Percentiles rank a stretch among this genome's conserved stretches.
phyloP scores from a whole-genome alignment of 1,140 invertebrate species.

The Plectus sambesii region DNA sequence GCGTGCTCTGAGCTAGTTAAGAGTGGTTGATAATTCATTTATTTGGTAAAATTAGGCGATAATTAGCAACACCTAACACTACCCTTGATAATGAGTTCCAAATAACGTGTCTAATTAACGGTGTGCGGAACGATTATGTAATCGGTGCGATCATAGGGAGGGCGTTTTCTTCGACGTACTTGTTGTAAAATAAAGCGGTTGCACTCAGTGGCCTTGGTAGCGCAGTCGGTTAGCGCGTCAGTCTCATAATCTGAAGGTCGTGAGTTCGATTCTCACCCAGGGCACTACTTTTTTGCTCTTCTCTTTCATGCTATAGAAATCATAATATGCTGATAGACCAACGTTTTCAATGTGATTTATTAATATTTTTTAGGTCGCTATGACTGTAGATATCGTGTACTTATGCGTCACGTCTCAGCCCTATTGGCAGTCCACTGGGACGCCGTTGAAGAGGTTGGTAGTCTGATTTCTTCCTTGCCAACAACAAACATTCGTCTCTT shows the following conservation, averaged over 20 bases:
- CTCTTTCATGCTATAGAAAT: no score
- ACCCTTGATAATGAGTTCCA: no score
- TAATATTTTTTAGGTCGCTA: constrained; percentile 45
- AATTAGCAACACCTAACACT: no score
- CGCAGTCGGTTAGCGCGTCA: constrained; percentile 21
- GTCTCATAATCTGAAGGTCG: constrained; percentile 15
- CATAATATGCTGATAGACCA: not conserved
- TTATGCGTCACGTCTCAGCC: constrained; percentile 47
- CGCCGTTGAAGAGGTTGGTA: constrained; percentile 42
- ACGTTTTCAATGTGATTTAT: constrained; percentile 5
- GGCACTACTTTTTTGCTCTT: no score
- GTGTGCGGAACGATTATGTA: no score
- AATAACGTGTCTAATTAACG: no score
- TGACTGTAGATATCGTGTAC: constrained; percentile 47
- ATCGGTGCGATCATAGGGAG: no score
- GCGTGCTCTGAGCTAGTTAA: no score
- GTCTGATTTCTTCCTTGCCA: not conserved
- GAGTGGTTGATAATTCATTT: no score
- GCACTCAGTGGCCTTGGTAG: constrained; percentile 25
- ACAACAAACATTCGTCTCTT: constrained; percentile 3
- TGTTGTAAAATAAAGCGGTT: constrained; percentile 20
- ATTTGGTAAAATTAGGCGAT: no score
- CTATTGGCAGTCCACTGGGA: constrained; percentile 47
- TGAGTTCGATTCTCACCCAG: no score
- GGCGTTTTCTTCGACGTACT: no score